Conservation (phyloP, 2,113 vertebrate species). For the Pelmatolapia mariae region DNA sequence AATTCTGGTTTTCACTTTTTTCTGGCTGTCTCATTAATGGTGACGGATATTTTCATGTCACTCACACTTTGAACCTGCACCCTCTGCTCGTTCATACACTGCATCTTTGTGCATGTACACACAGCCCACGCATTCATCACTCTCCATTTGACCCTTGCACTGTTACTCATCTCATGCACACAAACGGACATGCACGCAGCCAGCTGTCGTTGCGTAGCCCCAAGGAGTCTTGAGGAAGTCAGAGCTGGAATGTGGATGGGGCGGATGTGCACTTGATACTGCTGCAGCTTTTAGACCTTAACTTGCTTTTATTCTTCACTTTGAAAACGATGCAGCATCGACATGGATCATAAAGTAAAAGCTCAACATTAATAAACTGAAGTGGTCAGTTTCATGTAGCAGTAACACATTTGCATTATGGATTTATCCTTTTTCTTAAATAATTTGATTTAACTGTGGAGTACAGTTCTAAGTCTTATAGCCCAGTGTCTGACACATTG, state of each 20-base stretch:
- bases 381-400: background rate
- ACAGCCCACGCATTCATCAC: background rate
- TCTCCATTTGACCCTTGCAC: background rate
- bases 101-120: background rate
- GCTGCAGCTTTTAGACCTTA: background rate
- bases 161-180: background rate
- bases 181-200: background rate
- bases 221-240: constrained; percentile 10
- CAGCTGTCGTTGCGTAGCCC: constrained; percentile 32
- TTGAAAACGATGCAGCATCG: background rate
- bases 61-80: background rate
- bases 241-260: constrained; percentile 34
- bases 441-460: background rate
- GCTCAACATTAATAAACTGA: background rate
- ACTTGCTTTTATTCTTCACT: background rate
- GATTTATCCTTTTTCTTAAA: background rate
- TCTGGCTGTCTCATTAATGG: background rate
- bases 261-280: background rate
- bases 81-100: background rate
- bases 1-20: background rate
- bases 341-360: background rate
- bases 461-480: background rate
- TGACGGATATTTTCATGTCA: background rate
- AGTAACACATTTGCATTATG: background rate
- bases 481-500: background rate